Evolutionary conservation across 2,888 invertebrate genomes (phyloP).

Genomic region (Archips xylosteana): DNA sequence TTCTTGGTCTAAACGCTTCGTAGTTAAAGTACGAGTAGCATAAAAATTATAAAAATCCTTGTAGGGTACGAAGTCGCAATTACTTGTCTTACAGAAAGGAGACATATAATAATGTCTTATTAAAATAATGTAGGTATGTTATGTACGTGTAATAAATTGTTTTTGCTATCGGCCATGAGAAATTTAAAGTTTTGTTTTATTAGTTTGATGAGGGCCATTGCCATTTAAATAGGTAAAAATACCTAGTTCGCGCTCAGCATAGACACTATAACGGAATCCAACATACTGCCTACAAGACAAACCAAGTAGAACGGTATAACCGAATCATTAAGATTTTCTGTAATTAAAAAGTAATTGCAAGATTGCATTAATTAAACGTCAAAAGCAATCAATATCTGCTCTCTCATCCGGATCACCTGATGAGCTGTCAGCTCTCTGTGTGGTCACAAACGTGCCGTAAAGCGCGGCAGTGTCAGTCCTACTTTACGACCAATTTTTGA

Average conservation of each 20-base stretch:
- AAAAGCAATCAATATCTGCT: constrained; percentile 2
- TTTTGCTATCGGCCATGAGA: no score
- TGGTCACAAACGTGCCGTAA: constrained; percentile 15
- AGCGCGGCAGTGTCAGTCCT: neutral
- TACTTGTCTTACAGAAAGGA: neutral
- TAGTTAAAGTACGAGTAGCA: neutral
- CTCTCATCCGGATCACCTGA: constrained; percentile 8
- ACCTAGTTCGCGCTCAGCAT: no score
- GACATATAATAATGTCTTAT: no score
- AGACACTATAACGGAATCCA: neutral
- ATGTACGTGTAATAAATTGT: no score
- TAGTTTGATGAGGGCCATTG: no score
- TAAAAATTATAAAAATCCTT: neutral
- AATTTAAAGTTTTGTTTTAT: no score
- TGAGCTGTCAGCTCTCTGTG: constrained; percentile 18
- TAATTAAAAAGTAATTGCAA: neutral
- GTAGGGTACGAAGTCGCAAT: neutral
- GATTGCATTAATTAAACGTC: constrained; percentile 6
- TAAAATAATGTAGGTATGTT: no score
- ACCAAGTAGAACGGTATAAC: neutral
- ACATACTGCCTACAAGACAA: neutral
- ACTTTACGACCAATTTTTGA: constrained; percentile 34
- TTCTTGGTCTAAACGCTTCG: neutral
- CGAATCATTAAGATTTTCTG: neutral
- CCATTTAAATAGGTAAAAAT: no score